Conservation (phyloP, 2,113 vertebrate genomes). For the Dicrurus megarhynchus region DNA sequence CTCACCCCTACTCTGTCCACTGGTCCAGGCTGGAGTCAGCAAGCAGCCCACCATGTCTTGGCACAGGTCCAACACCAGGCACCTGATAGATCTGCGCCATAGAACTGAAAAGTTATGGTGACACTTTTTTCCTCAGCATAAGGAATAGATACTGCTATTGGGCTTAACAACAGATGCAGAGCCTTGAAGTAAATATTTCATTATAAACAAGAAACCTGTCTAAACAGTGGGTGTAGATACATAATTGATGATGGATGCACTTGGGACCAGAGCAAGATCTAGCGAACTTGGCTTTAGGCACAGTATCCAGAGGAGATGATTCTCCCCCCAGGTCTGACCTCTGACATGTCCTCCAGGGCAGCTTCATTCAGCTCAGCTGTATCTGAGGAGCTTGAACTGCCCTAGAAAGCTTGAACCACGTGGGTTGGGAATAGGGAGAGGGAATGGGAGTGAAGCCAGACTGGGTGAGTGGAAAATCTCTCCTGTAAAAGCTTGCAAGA, state of each 20-base stretch:
- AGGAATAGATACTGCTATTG: background rate
- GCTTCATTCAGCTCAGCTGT: background rate
- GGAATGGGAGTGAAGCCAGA: background rate
- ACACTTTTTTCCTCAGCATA: background rate
- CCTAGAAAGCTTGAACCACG: background rate
- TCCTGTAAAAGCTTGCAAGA: background rate
- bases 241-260: constrained; percentile 24
- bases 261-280: background rate
- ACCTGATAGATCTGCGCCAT: background rate
- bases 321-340: background rate
- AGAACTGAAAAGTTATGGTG: background rate
- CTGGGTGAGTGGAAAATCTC: background rate
- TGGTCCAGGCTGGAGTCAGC: background rate
- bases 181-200: constrained; percentile 44
- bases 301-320: background rate
- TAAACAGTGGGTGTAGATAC: constrained; percentile 20
- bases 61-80: fast-evolving
- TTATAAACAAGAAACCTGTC: constrained; percentile 32
- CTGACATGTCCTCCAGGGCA: background rate
- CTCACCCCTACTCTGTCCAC: background rate
- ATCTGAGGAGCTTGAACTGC: background rate
- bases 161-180: constrained; percentile 3
- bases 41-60: background rate
- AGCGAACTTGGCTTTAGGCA: background rate
- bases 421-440: background rate